Evolutionary conservation across 2,888 invertebrate species (phyloP).

Genomic region (Dicranocentrus wangi): DNA sequence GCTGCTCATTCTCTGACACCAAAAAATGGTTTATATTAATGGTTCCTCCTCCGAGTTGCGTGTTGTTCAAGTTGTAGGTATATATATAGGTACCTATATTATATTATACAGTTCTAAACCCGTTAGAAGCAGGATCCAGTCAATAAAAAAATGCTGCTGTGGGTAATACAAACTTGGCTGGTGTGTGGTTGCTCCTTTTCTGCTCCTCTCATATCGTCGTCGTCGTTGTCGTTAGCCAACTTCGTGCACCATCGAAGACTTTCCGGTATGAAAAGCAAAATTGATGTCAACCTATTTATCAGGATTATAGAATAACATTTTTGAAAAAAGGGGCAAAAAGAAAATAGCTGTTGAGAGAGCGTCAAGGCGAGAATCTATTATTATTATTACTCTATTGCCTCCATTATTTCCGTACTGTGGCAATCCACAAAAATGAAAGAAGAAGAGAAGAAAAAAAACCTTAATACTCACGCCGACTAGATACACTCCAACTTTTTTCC

Average conservation of each 20-base stretch:
- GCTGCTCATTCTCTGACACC: no score
- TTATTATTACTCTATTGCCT: constrained; percentile 20
- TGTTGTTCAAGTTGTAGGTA: no score
- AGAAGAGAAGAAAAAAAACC: no score
- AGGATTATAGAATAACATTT: constrained; percentile 71
- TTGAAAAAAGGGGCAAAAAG: constrained; percentile 23
- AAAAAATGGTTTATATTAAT: no score
- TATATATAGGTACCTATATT: no score
- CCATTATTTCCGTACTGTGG: background rate
- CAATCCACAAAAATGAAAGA: no score
- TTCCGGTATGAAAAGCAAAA: constrained; percentile 64
- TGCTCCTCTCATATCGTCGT: background rate
- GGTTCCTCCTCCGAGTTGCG: no score
- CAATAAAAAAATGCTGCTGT: no score
- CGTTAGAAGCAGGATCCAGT: no score
- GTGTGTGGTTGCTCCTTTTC: background rate
- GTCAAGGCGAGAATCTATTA: constrained; percentile 48
- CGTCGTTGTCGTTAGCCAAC: background rate
- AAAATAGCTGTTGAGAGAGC: constrained; percentile 42
- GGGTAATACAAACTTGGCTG: background rate
- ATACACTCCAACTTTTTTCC: constrained; percentile 26
- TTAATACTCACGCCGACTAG: no score
- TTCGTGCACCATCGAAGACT: background rate
- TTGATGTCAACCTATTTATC: constrained; percentile 73
- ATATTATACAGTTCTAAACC: no score